Percentiles rank a stretch among this genome's conserved stretches.
These are phyloP conservation scores for Myrmecobius fasciatus DNA, from an alignment of 2,113 vertebrate species.

Conservation along the genomic window DNA sequence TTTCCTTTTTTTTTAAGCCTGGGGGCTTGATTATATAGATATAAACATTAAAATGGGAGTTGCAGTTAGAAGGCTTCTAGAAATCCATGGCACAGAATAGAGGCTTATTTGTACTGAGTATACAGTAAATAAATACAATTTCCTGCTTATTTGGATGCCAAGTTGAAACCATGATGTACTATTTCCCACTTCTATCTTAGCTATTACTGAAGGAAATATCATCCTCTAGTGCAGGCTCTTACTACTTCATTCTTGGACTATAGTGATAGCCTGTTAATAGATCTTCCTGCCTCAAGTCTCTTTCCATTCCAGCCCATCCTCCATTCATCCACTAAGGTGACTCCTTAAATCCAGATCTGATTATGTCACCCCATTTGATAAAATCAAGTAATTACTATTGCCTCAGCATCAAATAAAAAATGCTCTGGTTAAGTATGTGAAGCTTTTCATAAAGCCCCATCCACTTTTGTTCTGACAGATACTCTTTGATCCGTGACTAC, in stretches of 20 bases:
- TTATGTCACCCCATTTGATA: neutral
- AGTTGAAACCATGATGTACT: constrained; percentile 34
- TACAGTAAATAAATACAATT: constrained; percentile 42
- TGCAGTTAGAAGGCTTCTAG: constrained; percentile 5
- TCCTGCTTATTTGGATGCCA: constrained; percentile 6
- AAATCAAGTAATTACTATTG: neutral
- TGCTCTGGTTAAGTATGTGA: neutral
- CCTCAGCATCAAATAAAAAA: neutral
- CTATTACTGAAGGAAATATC: neutral
- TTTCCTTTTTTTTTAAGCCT: constrained; percentile 20
- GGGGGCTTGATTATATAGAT: constrained; percentile 19
- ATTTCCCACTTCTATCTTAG: neutral
- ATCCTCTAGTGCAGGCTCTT: neutral
- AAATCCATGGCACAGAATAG: constrained; percentile 36
- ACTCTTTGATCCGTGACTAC: neutral
- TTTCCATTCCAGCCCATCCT: neutral
- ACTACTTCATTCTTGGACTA: neutral
- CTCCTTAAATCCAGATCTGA: neutral
- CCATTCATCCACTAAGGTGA: neutral
- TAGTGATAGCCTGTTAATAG: neutral
- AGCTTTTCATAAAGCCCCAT: neutral
- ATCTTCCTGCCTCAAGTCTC: neutral
- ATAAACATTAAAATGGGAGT: constrained; percentile 38
- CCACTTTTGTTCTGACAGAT: neutral
- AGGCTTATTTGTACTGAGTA: constrained; percentile 14